phyloP scores from a whole-genome alignment of 2,888 invertebrate species.

The Pelosia muscerda region DNA sequence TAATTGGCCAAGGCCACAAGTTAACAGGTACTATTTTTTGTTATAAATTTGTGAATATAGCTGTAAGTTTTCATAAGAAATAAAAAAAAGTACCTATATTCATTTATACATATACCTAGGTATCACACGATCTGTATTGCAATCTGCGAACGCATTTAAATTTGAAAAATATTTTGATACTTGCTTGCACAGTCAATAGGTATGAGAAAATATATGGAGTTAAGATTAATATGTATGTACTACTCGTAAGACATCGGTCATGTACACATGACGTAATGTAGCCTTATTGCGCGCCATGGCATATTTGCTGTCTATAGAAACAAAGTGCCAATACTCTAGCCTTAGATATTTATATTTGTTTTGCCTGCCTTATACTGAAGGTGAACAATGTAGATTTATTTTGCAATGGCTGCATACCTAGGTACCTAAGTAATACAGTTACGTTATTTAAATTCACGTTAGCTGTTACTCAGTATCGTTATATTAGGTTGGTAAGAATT shows the following conservation, averaged over 20 bases:
- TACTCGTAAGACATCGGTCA: slow-evolving; percentile 38
- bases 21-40: too few relatives aligned
- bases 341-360: slow-evolving; percentile 60
- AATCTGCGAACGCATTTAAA: too few relatives aligned
- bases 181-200: too few relatives aligned
- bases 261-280: slow-evolving; percentile 72
- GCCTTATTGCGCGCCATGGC: slow-evolving; percentile 72
- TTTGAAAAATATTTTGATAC: too few relatives aligned
- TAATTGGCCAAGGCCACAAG: too few relatives aligned
- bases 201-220: too few relatives aligned
- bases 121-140: too few relatives aligned
- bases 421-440: neutral
- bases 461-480: neutral
- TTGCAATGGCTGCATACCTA: slow-evolving; percentile 25
- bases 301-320: slow-evolving; percentile 71
- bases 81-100: too few relatives aligned
- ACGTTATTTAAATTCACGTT: slow-evolving; percentile 25
- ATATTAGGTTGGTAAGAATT: neutral
- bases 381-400: slow-evolving; percentile 53
- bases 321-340: slow-evolving; percentile 56
- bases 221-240: too few relatives aligned
- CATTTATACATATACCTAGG: too few relatives aligned
- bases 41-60: too few relatives aligned
- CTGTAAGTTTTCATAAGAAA: too few relatives aligned
- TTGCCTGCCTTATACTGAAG: slow-evolving; percentile 47